These are phyloP conservation scores for Drosophila recens DNA, from an alignment of 2,888 invertebrate species.

Conservation along the genomic window DNA sequence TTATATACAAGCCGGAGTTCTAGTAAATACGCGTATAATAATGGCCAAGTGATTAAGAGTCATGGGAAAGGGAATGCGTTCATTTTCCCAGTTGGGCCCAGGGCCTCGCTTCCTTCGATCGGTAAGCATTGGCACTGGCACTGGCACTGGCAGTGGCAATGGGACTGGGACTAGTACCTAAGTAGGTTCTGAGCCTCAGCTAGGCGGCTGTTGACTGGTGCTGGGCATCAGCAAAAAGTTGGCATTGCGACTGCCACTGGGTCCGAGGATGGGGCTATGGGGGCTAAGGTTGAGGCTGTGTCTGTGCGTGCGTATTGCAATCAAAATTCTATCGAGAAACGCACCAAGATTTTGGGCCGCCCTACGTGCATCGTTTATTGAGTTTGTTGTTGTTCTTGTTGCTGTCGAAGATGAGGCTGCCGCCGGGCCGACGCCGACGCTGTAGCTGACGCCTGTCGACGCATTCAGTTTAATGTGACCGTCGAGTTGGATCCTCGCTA, in stretches of 20 bases:
- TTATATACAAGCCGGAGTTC: constrained; percentile 56
- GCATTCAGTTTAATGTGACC: constrained; percentile 78
- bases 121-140: background rate
- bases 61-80: constrained; percentile 77
- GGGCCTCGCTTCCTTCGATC: constrained; percentile 1
- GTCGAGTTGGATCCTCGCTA: constrained; percentile 61
- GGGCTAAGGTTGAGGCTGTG: constrained; percentile 5
- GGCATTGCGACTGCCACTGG: constrained; percentile 10
- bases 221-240: constrained; percentile 1
- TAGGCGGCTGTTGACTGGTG: constrained; percentile 38
- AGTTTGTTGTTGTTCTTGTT: constrained; percentile 30
- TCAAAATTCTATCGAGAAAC: constrained; percentile 77
- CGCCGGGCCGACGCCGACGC: constrained; percentile 41
- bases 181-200: constrained; percentile 34
- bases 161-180: constrained; percentile 25
- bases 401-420: constrained; percentile 19
- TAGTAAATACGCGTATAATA: constrained; percentile 75
- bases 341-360: constrained; percentile 68
- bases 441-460: constrained; percentile 56
- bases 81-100: constrained; percentile 72
- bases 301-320: constrained; percentile 73
- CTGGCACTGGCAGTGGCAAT: background rate
- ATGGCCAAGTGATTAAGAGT: constrained; percentile 76
- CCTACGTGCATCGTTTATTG: constrained; percentile 61
- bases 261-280: constrained; percentile 8